Evolutionary conservation across 2,113 vertebrate species (phyloP), one percentile per base, ranked within the genome.

Genomic region (Alethe diademata): DNA sequence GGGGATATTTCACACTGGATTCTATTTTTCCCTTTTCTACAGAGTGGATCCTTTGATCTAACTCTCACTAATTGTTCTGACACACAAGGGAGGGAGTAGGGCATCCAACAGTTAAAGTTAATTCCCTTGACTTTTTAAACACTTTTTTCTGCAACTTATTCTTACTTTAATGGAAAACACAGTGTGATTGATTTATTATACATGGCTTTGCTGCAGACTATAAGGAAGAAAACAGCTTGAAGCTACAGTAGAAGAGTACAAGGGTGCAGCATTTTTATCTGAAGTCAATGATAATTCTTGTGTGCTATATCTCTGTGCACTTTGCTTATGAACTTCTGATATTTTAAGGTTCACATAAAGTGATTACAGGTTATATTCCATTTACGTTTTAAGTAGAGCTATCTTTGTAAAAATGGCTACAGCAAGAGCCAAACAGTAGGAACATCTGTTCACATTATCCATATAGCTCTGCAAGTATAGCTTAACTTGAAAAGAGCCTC

Each of bases 41-140:
- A 85, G 70, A 57, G 57, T 51, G 20, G 36, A 64, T 88, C 45
- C 45, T 95, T 92, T 95, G 92, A 95, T 91, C 82, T 79, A 80
- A 51, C 76, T 83, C 84, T 93, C 67, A 31, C 67, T 95, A 93
- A 94, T 94, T 94, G 53, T 53, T 94, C 73, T 92, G 95, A 91
- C 62, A 86, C 13, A 60, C 5, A 3, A 42, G 8, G 48, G 67
- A 83, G 62, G 74, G 54, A 66, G 28, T 9, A 83, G 66, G 64
- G 36, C 48, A 88, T 33, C 57, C 50, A 42, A 79, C 23, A 92
- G 40, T 80, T 88, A 71, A 76, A 91, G 54, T 78, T 85, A 83
- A 94, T 87, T 76, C 82, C 40, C 38, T 31, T 94, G 56, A 24
- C 61, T 57, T 80, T 96, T 86, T 36, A 73, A 82, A 38, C 33